Base-by-base conservation (phyloP, 2,888 invertebrate species). In the Abscondita cerata region DNA sequence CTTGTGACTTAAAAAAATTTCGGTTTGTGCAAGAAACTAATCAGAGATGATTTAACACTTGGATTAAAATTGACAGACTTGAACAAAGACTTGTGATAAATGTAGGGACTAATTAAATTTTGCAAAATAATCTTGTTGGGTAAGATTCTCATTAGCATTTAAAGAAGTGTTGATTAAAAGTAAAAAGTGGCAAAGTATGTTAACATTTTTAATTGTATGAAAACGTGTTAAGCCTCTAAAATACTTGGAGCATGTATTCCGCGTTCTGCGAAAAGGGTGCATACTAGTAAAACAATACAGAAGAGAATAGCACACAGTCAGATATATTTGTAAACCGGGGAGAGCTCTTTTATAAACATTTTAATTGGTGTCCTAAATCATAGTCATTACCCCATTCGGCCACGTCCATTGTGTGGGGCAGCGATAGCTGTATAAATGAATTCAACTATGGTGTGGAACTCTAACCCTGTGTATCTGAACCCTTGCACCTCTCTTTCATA, bases 361-460 rank as follows among this genome's bases (percentile, higher is more conserved):
- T 78, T 78, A 78, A 78, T 78, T 78, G 78, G 75, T 70, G 73
- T 76, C 73, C 76, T 78, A 78, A 78, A 78, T 78, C 78, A 78
- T 76, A 76, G 73, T 74, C 74, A 76, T 76, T 77, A 76, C 73
- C 70, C 72, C 68, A 68, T 68, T 68, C 69, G 70, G 68, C 60
- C 62, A 62, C 66, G 68, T 64, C 64, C 63, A 70, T 72, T 72
- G 70, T 71, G 68, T 64, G 58, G 58, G 62, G 63, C 55, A 61
- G 69, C 66, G 72, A 70, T 70, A 70, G 70, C 69, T 62, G 65
- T 67, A 72, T 70, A 70, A 72, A 72, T 72, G 70, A 70, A 72
- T 72, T 70, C 63, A 65, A 66, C 67, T 67, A 64, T 60, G 64
- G 65, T 64, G 65, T 63, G 64, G 63, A 65, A 64, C 68, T 57